phyloP scores from a whole-genome alignment of 2,797 vertebrate genomes.

The Eupleurogrammus muticus region DNA sequence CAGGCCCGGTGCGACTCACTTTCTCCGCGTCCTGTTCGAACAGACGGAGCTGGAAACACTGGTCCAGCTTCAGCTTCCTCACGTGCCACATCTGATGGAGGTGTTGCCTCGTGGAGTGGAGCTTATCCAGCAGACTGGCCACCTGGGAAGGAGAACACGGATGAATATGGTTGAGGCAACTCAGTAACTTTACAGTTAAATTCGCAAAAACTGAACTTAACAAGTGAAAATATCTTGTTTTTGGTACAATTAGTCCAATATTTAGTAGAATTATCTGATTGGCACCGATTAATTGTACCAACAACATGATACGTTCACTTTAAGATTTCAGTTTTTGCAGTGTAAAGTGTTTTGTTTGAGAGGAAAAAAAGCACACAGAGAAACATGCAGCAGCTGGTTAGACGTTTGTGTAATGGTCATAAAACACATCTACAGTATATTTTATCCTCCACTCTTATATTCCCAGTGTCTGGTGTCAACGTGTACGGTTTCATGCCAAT shows the following conservation, averaged over 20 bases:
- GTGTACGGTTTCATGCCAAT: not conserved
- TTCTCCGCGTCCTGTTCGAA: conserved; percentile 99
- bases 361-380: not conserved
- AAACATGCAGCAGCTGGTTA: not conserved
- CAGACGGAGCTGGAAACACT: conserved; percentile 97
- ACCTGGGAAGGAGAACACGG: conserved; percentile 80
- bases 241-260: too few species aligned
- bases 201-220: too few species aligned
- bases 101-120: conserved; percentile 96
- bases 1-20: conserved; percentile 76
- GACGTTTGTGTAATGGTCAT: not conserved
- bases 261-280: too few species aligned
- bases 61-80: conserved; percentile 96
- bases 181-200: not conserved
- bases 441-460: not conserved
- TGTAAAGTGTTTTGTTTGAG: not conserved
- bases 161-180: too few species aligned
- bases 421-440: not conserved
- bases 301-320: too few species aligned
- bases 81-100: conserved; percentile 99
- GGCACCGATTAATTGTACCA: too few species aligned
- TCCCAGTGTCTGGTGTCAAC: not conserved
- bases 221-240: too few species aligned
- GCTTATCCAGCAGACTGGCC: conserved; percentile 96
- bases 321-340: too few species aligned